Percentiles rank a stretch among this genome's conserved stretches.
Evolutionary conservation across 2,113 vertebrate genomes (phyloP).

Genomic region (Phylloscopus trochilus): DNA sequence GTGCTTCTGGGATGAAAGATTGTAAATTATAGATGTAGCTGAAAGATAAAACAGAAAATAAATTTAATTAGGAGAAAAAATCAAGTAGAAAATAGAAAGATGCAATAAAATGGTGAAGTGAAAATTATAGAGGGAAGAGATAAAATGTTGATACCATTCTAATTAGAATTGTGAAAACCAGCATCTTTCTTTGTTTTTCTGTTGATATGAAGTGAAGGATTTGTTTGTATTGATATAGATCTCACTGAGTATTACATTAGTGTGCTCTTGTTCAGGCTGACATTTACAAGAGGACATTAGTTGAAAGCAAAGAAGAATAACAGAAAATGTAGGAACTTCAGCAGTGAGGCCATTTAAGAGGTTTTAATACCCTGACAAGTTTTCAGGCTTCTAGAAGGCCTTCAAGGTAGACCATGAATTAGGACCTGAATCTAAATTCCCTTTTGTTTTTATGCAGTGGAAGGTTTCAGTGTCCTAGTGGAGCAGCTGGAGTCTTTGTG

Average conservation of each 20-base stretch:
- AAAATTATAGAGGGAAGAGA: not conserved
- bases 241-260: not conserved
- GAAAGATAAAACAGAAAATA: slow-evolving; percentile 18
- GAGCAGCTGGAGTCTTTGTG: not conserved
- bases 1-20: not conserved
- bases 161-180: not conserved
- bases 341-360: not conserved
- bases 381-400: not conserved
- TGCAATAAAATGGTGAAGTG: not conserved
- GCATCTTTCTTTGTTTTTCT: not conserved
- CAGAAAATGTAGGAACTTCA: not conserved
- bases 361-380: not conserved
- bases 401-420: not conserved
- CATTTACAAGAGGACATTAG: not conserved
- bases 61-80: not conserved
- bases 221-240: not conserved
- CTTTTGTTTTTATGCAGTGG: not conserved
- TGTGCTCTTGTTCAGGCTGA: not conserved
- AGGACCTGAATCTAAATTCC: not conserved
- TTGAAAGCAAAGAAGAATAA: not conserved
- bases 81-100: not conserved
- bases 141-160: not conserved
- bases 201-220: not conserved
- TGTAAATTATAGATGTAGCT: not conserved
- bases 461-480: not conserved